These are phyloP conservation scores for Hypomecis punctinalis DNA, from an alignment of 2,888 invertebrate genomes.

Conservation along the genomic window DNA sequence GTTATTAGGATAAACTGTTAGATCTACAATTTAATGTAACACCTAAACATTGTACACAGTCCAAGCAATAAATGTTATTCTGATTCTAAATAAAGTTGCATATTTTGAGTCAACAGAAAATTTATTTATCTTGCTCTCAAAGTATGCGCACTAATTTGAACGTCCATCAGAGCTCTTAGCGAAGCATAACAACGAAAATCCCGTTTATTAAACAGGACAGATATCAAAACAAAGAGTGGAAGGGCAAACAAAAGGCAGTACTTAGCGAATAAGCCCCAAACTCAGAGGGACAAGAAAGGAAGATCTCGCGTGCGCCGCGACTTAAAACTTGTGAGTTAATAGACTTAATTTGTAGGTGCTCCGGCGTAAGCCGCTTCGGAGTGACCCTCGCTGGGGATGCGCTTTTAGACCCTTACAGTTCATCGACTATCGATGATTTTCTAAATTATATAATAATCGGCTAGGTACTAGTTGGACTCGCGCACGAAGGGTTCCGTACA, in stretches of 20 bases:
- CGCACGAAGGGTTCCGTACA: too few relatives aligned
- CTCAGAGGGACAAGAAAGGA: slow-evolving; percentile 79
- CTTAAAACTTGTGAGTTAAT: slow-evolving; percentile 83
- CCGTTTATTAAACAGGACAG: slow-evolving; percentile 56
- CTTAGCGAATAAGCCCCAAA: slow-evolving; percentile 81
- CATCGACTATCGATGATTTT: slow-evolving; percentile 62
- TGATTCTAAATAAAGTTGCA: too few relatives aligned
- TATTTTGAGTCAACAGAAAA: neutral
- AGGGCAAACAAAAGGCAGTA: slow-evolving; percentile 75
- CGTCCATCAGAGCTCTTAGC: slow-evolving; percentile 46
- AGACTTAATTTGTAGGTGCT: slow-evolving; percentile 83
- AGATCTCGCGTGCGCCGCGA: slow-evolving; percentile 79
- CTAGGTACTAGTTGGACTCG: too few relatives aligned
- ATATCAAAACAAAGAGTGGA: slow-evolving; percentile 75
- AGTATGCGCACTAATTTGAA: slow-evolving; percentile 38
- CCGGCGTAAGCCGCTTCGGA: slow-evolving; percentile 75
- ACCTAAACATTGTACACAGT: too few relatives aligned
- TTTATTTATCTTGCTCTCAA: slow-evolving; percentile 3
- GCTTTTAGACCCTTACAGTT: slow-evolving; percentile 11
- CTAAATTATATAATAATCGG: too few relatives aligned
- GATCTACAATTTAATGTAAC: too few relatives aligned
- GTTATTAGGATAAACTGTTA: too few relatives aligned
- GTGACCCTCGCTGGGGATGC: slow-evolving; percentile 71
- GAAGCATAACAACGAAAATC: slow-evolving; percentile 61
- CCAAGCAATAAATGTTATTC: too few relatives aligned